Base-by-base conservation (phyloP, 2,113 vertebrate species). In the Sisor rabdophorus region DNA sequence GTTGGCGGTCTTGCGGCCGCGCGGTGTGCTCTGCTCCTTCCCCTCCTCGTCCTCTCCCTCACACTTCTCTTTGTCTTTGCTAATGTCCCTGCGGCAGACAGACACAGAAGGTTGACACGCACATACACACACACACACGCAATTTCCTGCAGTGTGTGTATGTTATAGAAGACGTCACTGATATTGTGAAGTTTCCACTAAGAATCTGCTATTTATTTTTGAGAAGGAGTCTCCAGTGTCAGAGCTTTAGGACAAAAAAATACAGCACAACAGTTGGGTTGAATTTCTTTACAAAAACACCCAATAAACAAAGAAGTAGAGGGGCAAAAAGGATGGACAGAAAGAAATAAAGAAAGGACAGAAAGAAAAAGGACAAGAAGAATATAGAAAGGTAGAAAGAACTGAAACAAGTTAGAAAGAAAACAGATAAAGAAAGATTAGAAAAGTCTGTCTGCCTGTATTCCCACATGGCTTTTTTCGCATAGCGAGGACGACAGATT, bases 21-120 rank as follows among this genome's bases (percentile, higher is more conserved):
- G 92, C 1, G 95, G 93, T 56, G 91, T 91, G 28, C 90, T 92
- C 87, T 96, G 96, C 87, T 98, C 96, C 85, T 94, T 94, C 53
- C 97, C 95, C 85, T 99, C 97, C 22, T 93, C 91, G 85, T 99
- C 97, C 85, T 99, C 97, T 80, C 87, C 88, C 88, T 99, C 97
- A 73, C 92, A 91, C 91, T 98, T 97, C 70, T 99, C 97, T 91
- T 95, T 98, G 90, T 98, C 96, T 93, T 97, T 98, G 89, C 91
- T 88, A 85, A 94, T 95, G 84, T 99, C 96, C 90, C 97, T 99
- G 78, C 17, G 30, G 20, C 7, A 47, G n/a, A 52, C 26, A 53
- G 54, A 20, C 22, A 10, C 2, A 22, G 17, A n/a, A 40, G 12
- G 24, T 15, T 4, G 47, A 11, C 20, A 53, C 5, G 44, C 56